phyloP scores from a whole-genome alignment of 2,888 invertebrate genomes.

The Pristionchus exspectatus region DNA sequence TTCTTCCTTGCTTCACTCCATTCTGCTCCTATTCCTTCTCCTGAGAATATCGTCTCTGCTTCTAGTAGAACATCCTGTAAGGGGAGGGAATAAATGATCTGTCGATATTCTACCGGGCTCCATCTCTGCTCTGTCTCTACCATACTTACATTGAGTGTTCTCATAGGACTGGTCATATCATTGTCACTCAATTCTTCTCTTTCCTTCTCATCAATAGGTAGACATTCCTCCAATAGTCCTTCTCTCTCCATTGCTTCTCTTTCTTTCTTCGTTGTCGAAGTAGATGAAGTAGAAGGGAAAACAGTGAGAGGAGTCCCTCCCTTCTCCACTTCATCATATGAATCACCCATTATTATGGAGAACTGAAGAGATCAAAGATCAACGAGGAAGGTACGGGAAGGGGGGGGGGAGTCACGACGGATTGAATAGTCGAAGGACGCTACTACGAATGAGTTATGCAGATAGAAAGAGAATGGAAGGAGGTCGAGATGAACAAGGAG shows the following conservation, averaged over 20 bases:
- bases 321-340: neutral
- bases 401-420: neutral
- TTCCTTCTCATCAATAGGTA: neutral
- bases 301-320: neutral
- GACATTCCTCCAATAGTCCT: constrained; percentile 37
- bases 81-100: neutral
- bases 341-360: neutral
- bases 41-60: constrained; percentile 66
- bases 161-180: constrained; percentile 49
- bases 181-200: constrained; percentile 4
- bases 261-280: constrained; percentile 3
- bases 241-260: constrained; percentile 45
- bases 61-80: constrained; percentile 68
- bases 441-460: neutral
- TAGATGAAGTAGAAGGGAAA: neutral
- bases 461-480: neutral
- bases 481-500: neutral
- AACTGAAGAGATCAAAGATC: neutral
- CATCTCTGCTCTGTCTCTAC: neutral
- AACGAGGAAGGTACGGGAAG: neutral
- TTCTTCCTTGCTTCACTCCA: constrained; percentile 60
- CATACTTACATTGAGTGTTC: constrained; percentile 25
- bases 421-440: neutral
- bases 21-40: constrained; percentile 62
- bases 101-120: neutral